A percentile compares a stretch with the other conserved stretches of the same genome.
phyloP scores from a whole-genome alignment of 2,113 vertebrate species.

The Cranoglanis bouderius region DNA sequence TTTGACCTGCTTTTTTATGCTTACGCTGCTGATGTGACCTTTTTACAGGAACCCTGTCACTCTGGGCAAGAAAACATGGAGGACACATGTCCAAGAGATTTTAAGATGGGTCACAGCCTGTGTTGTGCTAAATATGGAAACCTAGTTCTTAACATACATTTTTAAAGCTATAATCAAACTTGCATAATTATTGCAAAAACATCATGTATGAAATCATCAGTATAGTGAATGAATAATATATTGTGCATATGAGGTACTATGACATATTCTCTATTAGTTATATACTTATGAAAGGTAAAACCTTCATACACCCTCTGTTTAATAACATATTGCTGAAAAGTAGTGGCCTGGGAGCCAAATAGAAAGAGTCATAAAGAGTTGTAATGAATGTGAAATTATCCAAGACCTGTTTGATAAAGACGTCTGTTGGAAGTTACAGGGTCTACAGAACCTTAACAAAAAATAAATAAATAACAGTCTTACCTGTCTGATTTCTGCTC shows the following conservation, averaged over 20 bases:
- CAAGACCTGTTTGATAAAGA: neutral
- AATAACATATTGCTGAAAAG: neutral
- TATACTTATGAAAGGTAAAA: neutral
- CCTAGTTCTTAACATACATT: neutral
- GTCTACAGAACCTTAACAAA: neutral
- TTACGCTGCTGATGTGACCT: neutral
- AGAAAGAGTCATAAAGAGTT: neutral
- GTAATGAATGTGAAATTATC: neutral
- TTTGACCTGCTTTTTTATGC: conserved; percentile 17
- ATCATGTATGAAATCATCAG: neutral
- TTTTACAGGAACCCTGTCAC: neutral
- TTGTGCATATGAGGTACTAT: neutral
- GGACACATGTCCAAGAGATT: neutral
- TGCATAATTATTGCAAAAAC: neutral
- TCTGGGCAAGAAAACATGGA: neutral
- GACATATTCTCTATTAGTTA: neutral
- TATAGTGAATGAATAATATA: neutral
- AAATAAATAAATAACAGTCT: neutral
- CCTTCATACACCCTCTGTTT: neutral
- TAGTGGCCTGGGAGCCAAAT: neutral
- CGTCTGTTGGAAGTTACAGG: neutral
- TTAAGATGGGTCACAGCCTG: neutral
- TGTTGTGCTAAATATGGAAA: neutral
- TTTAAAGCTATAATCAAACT: neutral
- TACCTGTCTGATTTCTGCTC: neutral